phyloP scores from a whole-genome alignment of 1,140 invertebrate genomes.

The Glossosoma conforme region DNA sequence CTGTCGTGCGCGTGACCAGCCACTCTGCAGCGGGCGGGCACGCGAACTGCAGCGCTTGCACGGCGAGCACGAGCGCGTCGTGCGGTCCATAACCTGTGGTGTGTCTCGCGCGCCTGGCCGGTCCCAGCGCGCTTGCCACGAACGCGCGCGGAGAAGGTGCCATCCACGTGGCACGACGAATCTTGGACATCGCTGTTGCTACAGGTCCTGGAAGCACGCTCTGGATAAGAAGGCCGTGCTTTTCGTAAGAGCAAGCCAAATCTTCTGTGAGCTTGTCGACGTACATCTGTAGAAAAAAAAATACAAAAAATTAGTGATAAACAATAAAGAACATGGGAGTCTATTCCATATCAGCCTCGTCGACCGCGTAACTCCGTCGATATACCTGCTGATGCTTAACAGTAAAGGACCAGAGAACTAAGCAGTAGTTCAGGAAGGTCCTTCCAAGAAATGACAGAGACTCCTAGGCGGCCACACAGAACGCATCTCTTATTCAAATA shows the following conservation, averaged over 20 bases:
- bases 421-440: no score
- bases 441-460: no score
- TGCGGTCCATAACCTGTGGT: conserved; percentile 80
- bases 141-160: conserved; percentile 74
- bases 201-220: conserved; percentile 85
- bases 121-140: conserved; percentile 70
- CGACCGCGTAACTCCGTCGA: not conserved
- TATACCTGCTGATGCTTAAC: no score
- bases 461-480: no score
- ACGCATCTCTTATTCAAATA: no score
- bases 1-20: conserved; percentile 57
- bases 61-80: conserved; percentile 55
- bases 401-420: no score
- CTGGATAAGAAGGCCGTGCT: conserved; percentile 76
- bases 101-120: conserved; percentile 65
- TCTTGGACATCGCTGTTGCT: conserved; percentile 89
- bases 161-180: conserved; percentile 71
- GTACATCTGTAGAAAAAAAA: conserved; percentile 58
- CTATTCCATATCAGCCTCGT: no score
- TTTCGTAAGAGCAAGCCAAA: conserved; percentile 71
- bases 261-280: conserved; percentile 81
- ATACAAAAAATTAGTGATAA: no score
- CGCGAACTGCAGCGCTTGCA: conserved; percentile 47
- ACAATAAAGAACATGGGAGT: no score
- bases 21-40: conserved; percentile 52